Evolutionary conservation across 2,113 vertebrate genomes (phyloP).

Genomic region (Leiothrix lutea): DNA sequence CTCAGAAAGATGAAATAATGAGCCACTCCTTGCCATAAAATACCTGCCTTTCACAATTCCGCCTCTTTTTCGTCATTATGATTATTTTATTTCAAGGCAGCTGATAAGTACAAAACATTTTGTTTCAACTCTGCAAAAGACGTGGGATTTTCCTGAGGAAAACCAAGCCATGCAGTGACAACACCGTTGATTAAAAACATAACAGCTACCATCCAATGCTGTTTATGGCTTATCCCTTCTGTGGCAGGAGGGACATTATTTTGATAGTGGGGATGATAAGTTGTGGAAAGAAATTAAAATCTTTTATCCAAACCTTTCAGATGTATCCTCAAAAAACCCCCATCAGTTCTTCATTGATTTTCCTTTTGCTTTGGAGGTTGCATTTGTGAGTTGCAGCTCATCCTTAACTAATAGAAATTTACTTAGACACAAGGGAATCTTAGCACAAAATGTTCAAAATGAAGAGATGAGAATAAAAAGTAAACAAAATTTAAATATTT

Average conservation of each 20-base stretch:
- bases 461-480: not conserved
- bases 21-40: not conserved
- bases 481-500: not conserved
- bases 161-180: not conserved
- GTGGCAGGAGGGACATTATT: not conserved
- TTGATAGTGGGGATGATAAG: not conserved
- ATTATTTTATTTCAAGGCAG: not conserved
- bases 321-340: not conserved
- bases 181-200: not conserved
- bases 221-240: not conserved
- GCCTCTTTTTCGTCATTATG: not conserved
- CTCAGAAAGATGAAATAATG: not conserved
- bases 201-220: not conserved
- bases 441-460: not conserved
- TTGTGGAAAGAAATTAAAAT: not conserved
- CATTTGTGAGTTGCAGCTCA: not conserved
- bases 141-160: not conserved
- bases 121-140: not conserved
- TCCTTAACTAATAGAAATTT: not conserved
- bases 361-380: not conserved
- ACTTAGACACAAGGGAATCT: not conserved
- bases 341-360: not conserved
- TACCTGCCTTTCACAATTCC: not conserved
- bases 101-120: not conserved
- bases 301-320: not conserved